A percentile compares a stretch with the other conserved stretches of the same genome.
Conservation (phyloP, 1,140 invertebrate genomes). For the Scaptomyza montana region DNA sequence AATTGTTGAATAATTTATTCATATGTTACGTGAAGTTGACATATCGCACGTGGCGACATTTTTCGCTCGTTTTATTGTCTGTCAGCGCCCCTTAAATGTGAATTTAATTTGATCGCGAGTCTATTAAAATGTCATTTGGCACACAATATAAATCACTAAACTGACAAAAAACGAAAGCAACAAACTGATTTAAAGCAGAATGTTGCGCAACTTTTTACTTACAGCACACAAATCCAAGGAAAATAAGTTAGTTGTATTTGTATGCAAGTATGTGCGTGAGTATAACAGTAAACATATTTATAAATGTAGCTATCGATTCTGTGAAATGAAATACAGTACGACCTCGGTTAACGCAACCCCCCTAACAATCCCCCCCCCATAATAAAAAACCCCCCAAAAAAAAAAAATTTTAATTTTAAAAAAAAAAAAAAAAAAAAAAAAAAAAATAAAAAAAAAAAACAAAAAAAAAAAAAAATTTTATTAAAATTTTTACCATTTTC, state of each 20-base stretch:
- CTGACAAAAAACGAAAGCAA: slow-evolving; percentile 14
- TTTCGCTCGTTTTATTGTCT: slow-evolving; percentile 36
- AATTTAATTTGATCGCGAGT: slow-evolving; percentile 73
- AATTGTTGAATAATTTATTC: slow-evolving; percentile 79
- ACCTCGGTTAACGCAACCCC: too few species aligned
- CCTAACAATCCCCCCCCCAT: too few species aligned
- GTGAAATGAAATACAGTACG: too few species aligned
- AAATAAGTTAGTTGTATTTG: background rate
- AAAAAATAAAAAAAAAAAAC: too few species aligned
- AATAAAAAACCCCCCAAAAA: too few species aligned
- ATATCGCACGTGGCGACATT: slow-evolving; percentile 50
- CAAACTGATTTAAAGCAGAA: slow-evolving; percentile 17
- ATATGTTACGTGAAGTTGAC: slow-evolving; percentile 73
- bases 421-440: too few species aligned
- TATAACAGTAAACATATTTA: background rate
- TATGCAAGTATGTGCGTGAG: background rate
- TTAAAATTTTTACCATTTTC: too few species aligned
- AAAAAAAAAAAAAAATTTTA: too few species aligned
- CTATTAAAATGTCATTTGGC: slow-evolving; percentile 68
- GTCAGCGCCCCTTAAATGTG: slow-evolving; percentile 62
- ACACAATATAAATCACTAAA: slow-evolving; percentile 25
- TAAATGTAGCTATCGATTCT: background rate
- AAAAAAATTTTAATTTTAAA: too few species aligned
- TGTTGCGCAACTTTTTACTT: slow-evolving; percentile 5
- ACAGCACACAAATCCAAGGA: background rate